Evolutionary conservation across 2,113 vertebrate genomes (phyloP).

Genomic region (Leptobrachium ailaonicum): DNA sequence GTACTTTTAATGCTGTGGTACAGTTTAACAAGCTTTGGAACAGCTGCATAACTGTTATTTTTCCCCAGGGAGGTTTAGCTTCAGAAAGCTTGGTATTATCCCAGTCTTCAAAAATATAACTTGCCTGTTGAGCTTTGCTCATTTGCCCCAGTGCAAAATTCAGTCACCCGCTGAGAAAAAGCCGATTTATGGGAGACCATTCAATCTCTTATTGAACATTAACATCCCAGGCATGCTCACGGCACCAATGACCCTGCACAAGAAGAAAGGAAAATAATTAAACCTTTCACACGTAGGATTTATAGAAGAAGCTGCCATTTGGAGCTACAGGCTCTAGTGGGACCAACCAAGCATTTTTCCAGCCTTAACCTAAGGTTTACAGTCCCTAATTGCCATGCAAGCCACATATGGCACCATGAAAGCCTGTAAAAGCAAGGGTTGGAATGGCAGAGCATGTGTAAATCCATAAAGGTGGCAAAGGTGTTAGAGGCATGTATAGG

Average conservation of each 20-base stretch:
- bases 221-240: constrained; percentile 25
- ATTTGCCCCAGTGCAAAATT: constrained; percentile 17
- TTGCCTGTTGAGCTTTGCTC: constrained; percentile 6
- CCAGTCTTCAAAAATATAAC: constrained; percentile 31
- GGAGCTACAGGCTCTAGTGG: background rate
- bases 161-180: constrained; percentile 37
- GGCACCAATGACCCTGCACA: constrained; percentile 16
- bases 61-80: constrained; percentile 27
- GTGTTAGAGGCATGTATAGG: constrained; percentile 31
- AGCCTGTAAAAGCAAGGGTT: constrained; percentile 38
- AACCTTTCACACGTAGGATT: constrained; percentile 44
- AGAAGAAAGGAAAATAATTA: constrained; percentile 34
- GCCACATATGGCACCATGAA: constrained; percentile 40
- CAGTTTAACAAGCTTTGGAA: constrained; percentile 13
- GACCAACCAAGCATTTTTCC: constrained; percentile 36
- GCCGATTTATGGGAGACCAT: constrained; percentile 32
- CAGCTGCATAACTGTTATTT: constrained; percentile 36
- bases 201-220: constrained; percentile 13
- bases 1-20: background rate
- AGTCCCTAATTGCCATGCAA: constrained; percentile 33
- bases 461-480: constrained; percentile 37
- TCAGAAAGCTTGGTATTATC: constrained; percentile 43
- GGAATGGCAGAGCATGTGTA: constrained; percentile 23
- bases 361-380: constrained; percentile 33
- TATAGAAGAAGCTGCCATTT: constrained; percentile 23